phyloP scores from a whole-genome alignment of 2,888 invertebrate species.

The Parelbella ahira region DNA sequence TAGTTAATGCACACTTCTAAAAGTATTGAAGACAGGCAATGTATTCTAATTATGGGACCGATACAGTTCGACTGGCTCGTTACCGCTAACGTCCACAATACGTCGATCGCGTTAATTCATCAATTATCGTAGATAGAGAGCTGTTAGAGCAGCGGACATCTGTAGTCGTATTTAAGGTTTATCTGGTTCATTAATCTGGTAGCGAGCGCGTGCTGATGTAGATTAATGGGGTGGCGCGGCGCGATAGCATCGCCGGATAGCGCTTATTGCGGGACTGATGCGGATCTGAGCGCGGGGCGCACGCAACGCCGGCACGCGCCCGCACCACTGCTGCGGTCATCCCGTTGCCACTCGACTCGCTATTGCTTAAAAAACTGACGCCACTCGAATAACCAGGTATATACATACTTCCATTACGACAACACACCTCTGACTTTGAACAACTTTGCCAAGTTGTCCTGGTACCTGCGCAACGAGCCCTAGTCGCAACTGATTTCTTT shows the following conservation, averaged over 20 bases:
- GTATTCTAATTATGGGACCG: conserved; percentile 66
- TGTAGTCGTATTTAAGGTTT: conserved; percentile 74
- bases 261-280: conserved; percentile 65
- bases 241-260: conserved; percentile 65
- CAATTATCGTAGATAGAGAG: conserved; percentile 59
- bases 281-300: conserved; percentile 48
- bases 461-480: too few relatives aligned
- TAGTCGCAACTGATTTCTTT: too few relatives aligned
- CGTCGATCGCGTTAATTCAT: conserved; percentile 64
- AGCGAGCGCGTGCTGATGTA: conserved; percentile 75
- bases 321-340: not conserved
- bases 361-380: too few relatives aligned
- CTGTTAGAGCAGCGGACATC: conserved; percentile 59
- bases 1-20: too few relatives aligned
- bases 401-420: too few relatives aligned
- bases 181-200: conserved; percentile 76
- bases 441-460: too few relatives aligned
- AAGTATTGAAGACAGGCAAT: conserved; percentile 40
- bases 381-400: too few relatives aligned
- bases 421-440: too few relatives aligned
- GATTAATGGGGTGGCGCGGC: conserved; percentile 74
- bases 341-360: too few relatives aligned
- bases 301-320: conserved; percentile 44
- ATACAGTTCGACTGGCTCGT: conserved; percentile 43
- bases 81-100: conserved; percentile 69